Evolutionary conservation across 1,140 invertebrate species (phyloP).

Genomic region (Tetragonula clypearis): DNA sequence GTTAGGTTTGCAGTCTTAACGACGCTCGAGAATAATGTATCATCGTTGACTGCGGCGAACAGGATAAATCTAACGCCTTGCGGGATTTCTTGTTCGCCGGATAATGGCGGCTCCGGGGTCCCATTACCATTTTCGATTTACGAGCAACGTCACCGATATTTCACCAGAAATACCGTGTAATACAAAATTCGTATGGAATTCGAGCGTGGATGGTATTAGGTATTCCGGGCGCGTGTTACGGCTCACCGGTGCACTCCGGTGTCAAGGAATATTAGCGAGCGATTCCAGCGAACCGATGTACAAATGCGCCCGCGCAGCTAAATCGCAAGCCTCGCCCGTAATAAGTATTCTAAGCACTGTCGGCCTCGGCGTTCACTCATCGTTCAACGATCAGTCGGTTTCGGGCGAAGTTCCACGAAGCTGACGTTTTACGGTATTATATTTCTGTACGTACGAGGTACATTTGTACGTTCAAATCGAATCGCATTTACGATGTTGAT

Average conservation of each 20-base stretch:
- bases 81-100: slow-evolving; percentile 55
- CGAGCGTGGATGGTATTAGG: slow-evolving; percentile 45
- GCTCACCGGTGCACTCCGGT: slow-evolving; percentile 14
- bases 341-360: neutral
- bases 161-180: slow-evolving; percentile 52
- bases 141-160: slow-evolving; percentile 55
- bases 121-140: slow-evolving; percentile 63
- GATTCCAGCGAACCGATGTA: neutral
- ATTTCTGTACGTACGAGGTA: neutral
- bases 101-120: slow-evolving; percentile 36
- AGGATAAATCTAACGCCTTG: slow-evolving; percentile 60
- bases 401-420: too few species aligned
- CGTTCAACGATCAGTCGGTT: neutral
- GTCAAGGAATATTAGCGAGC: slow-evolving; percentile 46
- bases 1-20: slow-evolving; percentile 36
- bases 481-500: neutral
- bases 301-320: neutral
- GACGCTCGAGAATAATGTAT: slow-evolving; percentile 50
- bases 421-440: too few species aligned
- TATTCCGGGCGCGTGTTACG: slow-evolving; percentile 41
- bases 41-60: slow-evolving; percentile 39
- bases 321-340: slow-evolving; percentile 2
- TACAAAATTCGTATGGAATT: slow-evolving; percentile 58
- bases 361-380: neutral
- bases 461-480: neutral